Percentiles rank a stretch among this genome's conserved stretches.
Evolutionary conservation across 2,113 vertebrate species (phyloP).

Genomic region (Enhydra lutris): DNA sequence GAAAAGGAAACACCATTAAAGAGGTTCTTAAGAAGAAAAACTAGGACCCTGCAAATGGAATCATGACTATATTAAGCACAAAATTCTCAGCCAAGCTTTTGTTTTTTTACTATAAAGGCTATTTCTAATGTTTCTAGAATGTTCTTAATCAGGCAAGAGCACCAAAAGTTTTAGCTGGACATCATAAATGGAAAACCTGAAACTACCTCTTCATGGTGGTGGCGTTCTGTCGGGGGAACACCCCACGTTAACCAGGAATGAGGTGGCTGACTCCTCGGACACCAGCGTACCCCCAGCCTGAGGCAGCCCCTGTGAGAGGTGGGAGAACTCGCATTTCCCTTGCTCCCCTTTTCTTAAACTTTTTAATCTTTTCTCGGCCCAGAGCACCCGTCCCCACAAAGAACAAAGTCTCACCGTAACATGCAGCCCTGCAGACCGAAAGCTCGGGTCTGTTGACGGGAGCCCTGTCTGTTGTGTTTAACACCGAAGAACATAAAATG

Average conservation of each 20-base stretch:
- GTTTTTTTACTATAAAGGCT: background rate
- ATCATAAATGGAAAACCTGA: background rate
- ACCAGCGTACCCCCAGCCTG: fast-evolving
- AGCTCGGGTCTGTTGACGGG: background rate
- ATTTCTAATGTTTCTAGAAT: background rate
- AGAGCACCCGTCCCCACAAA: background rate
- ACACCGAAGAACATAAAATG: background rate
- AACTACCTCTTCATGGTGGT: background rate
- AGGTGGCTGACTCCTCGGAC: background rate
- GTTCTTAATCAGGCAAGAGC: background rate
- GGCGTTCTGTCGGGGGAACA: background rate
- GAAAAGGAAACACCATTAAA: background rate
- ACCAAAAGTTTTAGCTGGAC: background rate
- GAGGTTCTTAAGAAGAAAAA: background rate
- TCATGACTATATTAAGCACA: background rate
- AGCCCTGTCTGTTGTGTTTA: background rate
- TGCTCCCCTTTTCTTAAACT: background rate
- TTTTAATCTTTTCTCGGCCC: background rate
- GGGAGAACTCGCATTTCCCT: background rate
- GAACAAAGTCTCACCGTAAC: background rate
- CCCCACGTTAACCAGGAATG: background rate
- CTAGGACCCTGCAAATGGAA: background rate
- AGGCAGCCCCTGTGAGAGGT: background rate
- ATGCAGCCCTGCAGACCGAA: background rate
- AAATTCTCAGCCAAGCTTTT: background rate